Evolutionary conservation across 2,888 invertebrate species (phyloP).

Genomic region (Aphrophora alni): DNA sequence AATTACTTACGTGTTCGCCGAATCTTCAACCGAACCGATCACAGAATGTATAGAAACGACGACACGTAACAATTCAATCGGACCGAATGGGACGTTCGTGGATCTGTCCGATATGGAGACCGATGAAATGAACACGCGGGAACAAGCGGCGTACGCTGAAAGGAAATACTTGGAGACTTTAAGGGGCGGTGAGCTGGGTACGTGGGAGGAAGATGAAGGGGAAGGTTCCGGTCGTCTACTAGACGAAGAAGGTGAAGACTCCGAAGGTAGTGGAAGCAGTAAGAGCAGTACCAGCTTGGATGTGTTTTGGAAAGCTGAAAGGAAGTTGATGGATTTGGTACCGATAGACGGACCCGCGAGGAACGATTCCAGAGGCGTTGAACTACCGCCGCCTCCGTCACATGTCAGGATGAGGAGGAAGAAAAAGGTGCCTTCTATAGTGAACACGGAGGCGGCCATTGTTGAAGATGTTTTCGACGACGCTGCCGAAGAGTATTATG

Average conservation of each 20-base stretch:
- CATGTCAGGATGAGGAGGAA: neutral
- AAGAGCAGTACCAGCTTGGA: neutral
- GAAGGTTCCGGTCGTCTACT: neutral
- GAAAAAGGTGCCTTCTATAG: neutral
- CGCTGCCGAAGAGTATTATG: neutral
- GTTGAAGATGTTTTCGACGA: neutral
- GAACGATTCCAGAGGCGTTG: neutral
- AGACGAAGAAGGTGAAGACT: neutral
- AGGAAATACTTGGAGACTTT: neutral
- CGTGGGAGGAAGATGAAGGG: neutral
- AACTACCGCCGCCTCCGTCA: neutral
- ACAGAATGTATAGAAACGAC: neutral
- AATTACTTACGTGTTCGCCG: neutral
- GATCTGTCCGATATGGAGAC: neutral
- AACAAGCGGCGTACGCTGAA: neutral
- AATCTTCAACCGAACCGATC: neutral
- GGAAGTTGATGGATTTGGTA: neutral
- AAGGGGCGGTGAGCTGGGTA: neutral
- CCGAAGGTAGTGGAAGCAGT: neutral
- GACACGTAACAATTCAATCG: neutral
- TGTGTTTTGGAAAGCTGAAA: neutral
- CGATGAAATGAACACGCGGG: neutral
- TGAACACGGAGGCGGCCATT: neutral
- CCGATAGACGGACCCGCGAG: neutral
- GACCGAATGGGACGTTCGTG: neutral